These are phyloP conservation scores for Zosterops hypoxanthus DNA, from an alignment of 2,113 vertebrate genomes.

Conservation along the genomic window DNA sequence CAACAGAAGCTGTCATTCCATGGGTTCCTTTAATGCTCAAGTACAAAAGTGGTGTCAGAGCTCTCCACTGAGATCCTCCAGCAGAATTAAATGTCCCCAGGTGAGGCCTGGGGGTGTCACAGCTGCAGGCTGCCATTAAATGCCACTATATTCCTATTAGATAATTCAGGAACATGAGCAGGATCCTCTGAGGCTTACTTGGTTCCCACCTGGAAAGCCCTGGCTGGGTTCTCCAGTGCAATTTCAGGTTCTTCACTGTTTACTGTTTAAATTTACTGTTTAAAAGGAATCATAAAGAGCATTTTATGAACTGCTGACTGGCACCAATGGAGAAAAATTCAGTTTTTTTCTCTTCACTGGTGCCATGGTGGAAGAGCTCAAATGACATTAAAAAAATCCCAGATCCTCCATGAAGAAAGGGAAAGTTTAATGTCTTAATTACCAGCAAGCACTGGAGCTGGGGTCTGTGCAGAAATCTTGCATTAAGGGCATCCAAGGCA, in stretches of 20 bases:
- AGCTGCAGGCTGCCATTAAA: background rate
- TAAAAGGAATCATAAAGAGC: background rate
- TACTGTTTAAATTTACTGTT: background rate
- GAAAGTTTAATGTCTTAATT: background rate
- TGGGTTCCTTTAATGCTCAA: background rate
- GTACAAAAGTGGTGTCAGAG: background rate
- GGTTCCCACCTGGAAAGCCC: background rate
- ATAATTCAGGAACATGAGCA: background rate
- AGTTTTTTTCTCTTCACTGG: background rate
- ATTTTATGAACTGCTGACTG: background rate
- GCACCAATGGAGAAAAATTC: background rate
- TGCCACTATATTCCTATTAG: background rate
- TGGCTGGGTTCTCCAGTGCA: background rate
- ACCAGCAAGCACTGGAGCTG: background rate
- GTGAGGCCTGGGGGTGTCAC: background rate
- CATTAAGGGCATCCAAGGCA: background rate
- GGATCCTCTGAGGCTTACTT: background rate
- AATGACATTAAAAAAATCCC: background rate
- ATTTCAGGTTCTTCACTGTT: background rate
- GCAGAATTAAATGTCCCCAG: background rate
- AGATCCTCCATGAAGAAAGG: background rate
- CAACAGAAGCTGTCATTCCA: background rate
- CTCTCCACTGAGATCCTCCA: background rate
- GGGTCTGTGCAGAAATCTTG: background rate
- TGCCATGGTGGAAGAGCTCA: background rate